Evolutionary conservation across 2,797 vertebrate genomes (phyloP), one percentile per base, ranked within the genome.

Genomic region (Valencia hispanica): DNA sequence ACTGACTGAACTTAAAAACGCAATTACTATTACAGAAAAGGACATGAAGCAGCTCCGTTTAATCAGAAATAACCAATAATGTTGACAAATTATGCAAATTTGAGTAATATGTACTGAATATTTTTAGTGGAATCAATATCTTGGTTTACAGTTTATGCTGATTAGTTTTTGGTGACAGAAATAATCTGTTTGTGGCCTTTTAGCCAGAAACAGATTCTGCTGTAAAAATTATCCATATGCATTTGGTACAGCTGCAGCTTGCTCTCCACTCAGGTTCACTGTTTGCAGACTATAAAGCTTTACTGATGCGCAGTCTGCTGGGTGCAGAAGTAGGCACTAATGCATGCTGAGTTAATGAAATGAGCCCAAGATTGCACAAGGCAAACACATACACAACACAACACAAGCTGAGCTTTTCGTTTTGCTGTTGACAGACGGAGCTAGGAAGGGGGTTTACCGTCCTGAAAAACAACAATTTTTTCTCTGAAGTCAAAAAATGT

Each of bases 341-440:
- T 66, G 25, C 79, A 43, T 20, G 70, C 79, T 32, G 72, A 85
- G 78, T 78, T 79, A 74, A 91, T 86, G 73, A 80, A 81, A 83
- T 69, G 36, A 79, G 70, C 55, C 43, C 61, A 41, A 77, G 83
- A 77, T 81, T 80, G 75, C 70, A 59, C 3, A 41, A 41, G 65
- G 59, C n/a, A 80, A 79, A 77, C 53, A 53, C 68, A 88, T 63
- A 71, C 87, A 88, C 83, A 86, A 71, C 87, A 88, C 83, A 86
- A 68, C 17, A 53, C 50, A 41, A 71, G 48, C 73, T 55, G 70
- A 71, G 39, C 65, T 20, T 70, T 63, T 43, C 18, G 39, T 36
- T 18, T n/a, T 43, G 43, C 70, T 70, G 55, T 32, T 22, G 72
- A 57, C 50, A 43, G 82, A 74, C 39, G 68, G 59, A 22, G n/a